These are phyloP conservation scores for Pseudococcus longispinus DNA, from an alignment of 2,888 invertebrate genomes.

Conservation along the genomic window DNA sequence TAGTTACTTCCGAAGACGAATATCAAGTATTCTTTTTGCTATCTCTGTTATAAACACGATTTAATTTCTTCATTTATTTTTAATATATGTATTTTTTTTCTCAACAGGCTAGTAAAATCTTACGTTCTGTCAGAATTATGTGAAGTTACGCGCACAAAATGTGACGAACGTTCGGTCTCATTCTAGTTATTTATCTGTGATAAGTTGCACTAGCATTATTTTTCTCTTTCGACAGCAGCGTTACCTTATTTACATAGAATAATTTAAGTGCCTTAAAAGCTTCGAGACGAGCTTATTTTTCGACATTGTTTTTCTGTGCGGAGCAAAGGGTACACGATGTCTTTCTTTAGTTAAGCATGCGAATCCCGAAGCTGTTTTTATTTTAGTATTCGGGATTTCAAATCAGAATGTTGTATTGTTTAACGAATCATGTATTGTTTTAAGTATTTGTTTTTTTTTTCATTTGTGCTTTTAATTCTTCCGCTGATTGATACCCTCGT, in stretches of 20 bases:
- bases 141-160: neutral
- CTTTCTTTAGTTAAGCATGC: neutral
- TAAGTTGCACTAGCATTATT: slow-evolving; percentile 42
- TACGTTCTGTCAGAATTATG: neutral
- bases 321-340: neutral
- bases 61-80: neutral
- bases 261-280: slow-evolving; percentile 46
- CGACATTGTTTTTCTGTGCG: neutral
- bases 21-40: slow-evolving; percentile 68
- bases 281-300: slow-evolving; percentile 40
- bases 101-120: slow-evolving; percentile 16
- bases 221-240: slow-evolving; percentile 27
- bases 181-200: slow-evolving; percentile 43
- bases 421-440: neutral
- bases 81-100: neutral
- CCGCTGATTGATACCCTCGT: neutral
- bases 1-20: slow-evolving; percentile 75
- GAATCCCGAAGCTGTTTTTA: neutral
- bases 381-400: neutral
- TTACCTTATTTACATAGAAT: slow-evolving; percentile 32
- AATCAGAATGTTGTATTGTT: neutral
- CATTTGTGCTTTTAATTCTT: neutral
- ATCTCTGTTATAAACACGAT: neutral
- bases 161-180: neutral
- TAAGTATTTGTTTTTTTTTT: neutral